Evolutionary conservation across 1,140 invertebrate genomes (phyloP), one percentile per base, ranked within the genome.

Genomic region (Polypedilum pembai): DNA sequence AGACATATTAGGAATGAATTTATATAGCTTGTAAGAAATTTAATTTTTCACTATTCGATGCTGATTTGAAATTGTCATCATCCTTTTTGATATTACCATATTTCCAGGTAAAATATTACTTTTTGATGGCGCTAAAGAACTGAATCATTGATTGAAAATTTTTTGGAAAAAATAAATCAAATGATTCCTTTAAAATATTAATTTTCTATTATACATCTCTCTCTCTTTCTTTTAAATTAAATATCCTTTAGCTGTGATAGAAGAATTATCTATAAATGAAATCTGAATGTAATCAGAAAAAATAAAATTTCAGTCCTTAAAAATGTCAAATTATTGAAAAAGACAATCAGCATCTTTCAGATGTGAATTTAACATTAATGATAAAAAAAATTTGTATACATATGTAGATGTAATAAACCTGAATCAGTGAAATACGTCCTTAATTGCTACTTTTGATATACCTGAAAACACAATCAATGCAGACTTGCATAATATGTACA

Each of bases 351-450:
- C 3, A 56, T 33, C 24, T 33, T 33, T 33, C 24, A 33, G 24
- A 33, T 33, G 24, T 33, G 5, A 33, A 56, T 56, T 56, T n/a
- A n/a, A n/a, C n/a, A 45, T 56, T 56, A 12, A 56, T 45, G n/a
- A n/a, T n/a, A n/a, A n/a, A n/a, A n/a, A n/a, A n/a, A n/a, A n/a
- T 45, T 45, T 45, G 8, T 45, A 4, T 56, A 56, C 7, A n/a
- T 56, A n/a, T 56, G 18, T 69, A 69, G 8, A 69, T 69, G 18
- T 18, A 20, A 69, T 20, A 69, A 69, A 18, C 65, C 65, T 69
- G 4, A 69, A 69, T 69, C 65, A 69, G 65, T 69, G 65, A 18
- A 69, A 69, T 69, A 69, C 65, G 65, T 69, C 65, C 65, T 69
- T 18, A 69, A 56, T 56, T 56, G 24, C 24, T 33, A 56, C 45